Percentiles rank a stretch among this genome's conserved stretches.
Conservation (phyloP, 1,140 invertebrate genomes). For the Drosophila jambulina region DNA sequence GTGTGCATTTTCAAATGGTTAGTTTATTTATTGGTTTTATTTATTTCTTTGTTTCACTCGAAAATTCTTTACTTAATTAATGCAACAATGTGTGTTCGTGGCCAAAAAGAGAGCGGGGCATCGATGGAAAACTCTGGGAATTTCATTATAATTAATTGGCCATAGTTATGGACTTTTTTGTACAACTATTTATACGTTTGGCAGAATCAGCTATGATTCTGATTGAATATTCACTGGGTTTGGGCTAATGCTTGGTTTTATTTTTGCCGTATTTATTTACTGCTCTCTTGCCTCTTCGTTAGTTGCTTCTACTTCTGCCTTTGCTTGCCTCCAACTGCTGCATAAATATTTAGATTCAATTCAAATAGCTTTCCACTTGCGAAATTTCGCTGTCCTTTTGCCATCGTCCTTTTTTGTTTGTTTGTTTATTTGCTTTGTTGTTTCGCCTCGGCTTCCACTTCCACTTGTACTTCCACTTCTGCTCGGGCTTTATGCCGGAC, state of each 20-base stretch:
- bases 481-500: slow-evolving; percentile 46
- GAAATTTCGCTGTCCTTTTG: slow-evolving; percentile 23
- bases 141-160: slow-evolving; percentile 9
- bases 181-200: not conserved
- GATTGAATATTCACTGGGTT: slow-evolving; percentile 1
- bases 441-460: slow-evolving; percentile 37
- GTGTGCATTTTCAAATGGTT: not conserved
- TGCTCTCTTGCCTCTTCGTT: not conserved
- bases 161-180: not conserved
- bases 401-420: slow-evolving; percentile 12
- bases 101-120: not conserved
- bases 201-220: not conserved
- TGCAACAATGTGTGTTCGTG: slow-evolving; percentile 1
- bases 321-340: slow-evolving; percentile 43
- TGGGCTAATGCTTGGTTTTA: not conserved
- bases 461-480: slow-evolving; percentile 11
- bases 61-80: slow-evolving; percentile 12
- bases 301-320: not conserved
- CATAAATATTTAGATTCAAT: slow-evolving; percentile 64
- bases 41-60: not conserved
- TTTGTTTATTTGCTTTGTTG: slow-evolving; percentile 56
- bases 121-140: not conserved
- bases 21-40: not conserved
- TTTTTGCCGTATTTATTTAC: slow-evolving; percentile 10
- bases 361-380: slow-evolving; percentile 57